phyloP scores from a whole-genome alignment of 2,113 vertebrate genomes.

The Callaeas wilsoni region DNA sequence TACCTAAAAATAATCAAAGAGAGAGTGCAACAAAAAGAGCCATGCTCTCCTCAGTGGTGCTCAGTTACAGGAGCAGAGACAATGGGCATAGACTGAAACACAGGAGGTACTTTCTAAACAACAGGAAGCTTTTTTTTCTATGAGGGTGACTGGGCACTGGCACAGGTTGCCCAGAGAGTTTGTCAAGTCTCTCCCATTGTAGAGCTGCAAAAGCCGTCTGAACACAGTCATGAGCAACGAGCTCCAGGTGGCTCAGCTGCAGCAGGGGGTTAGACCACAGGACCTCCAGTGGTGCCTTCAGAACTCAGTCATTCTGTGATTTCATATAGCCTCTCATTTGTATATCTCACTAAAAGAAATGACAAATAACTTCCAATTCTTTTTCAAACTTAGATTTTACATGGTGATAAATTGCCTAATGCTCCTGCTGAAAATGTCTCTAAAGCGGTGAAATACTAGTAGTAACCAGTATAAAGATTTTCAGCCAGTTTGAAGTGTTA shows the following conservation, averaged over 20 bases:
- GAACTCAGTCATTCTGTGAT: not conserved
- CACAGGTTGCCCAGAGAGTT: not conserved
- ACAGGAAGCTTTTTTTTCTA: not conserved
- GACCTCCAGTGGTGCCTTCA: not conserved
- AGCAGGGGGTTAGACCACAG: not conserved
- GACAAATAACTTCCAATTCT: not conserved
- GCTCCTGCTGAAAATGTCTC: not conserved
- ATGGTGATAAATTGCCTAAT: not conserved
- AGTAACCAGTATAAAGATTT: not conserved
- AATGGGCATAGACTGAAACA: not conserved
- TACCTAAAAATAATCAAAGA: not conserved
- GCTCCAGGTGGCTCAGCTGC: not conserved
- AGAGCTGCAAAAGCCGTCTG: not conserved
- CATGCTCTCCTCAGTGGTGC: not conserved
- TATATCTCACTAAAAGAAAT: not conserved
- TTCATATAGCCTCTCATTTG: not conserved
- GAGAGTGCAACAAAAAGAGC: not conserved
- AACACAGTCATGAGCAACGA: not conserved
- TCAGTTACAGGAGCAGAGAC: not conserved
- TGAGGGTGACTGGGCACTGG: not conserved
- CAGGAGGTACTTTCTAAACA: not conserved
- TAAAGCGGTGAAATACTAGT: not conserved
- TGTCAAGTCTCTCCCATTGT: fast-evolving
- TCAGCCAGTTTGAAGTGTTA: not conserved
- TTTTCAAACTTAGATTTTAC: not conserved